A percentile compares a stretch with the other conserved stretches of the same genome.
phyloP scores from a whole-genome alignment of 2,888 invertebrate species.

The Stenchaetothrips biformis region DNA sequence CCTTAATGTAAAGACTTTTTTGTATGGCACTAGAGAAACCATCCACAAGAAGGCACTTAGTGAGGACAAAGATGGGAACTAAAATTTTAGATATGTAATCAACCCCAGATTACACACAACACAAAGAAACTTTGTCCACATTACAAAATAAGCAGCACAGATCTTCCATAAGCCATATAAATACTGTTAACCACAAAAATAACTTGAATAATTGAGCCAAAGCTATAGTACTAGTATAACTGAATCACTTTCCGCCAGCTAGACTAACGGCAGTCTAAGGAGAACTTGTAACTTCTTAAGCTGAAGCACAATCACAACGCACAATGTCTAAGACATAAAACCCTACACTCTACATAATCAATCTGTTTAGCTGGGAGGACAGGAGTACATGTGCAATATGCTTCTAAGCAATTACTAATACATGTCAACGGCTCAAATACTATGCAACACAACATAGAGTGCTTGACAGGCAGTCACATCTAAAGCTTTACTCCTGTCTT shows the following conservation, averaged over 20 bases:
- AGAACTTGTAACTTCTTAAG: neutral
- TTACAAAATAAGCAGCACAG: neutral
- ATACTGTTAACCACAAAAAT: constrained; percentile 7
- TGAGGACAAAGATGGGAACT: neutral
- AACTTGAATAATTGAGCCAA: neutral
- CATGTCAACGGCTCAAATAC: neutral
- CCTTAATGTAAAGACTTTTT: neutral
- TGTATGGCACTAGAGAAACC: neutral
- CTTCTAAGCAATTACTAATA: too few relatives aligned
- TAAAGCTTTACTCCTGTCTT: neutral
- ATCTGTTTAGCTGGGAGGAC: too few relatives aligned
- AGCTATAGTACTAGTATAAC: neutral
- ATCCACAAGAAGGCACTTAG: constrained; percentile 6
- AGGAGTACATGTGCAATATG: too few relatives aligned
- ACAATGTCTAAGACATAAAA: neutral
- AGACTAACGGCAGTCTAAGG: neutral
- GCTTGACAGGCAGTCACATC: neutral
- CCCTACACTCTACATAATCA: too few relatives aligned
- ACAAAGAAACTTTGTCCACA: neutral
- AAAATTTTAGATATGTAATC: too few relatives aligned
- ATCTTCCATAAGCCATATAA: constrained; percentile 1
- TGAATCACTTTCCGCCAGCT: neutral
- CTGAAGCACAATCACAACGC: neutral
- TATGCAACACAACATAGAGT: neutral
- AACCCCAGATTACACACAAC: too few relatives aligned